A percentile compares a stretch with the other conserved stretches of the same genome.
These are phyloP conservation scores for Matsumurasca onukii DNA, from an alignment of 1,140 invertebrate genomes.

Conservation along the genomic window DNA sequence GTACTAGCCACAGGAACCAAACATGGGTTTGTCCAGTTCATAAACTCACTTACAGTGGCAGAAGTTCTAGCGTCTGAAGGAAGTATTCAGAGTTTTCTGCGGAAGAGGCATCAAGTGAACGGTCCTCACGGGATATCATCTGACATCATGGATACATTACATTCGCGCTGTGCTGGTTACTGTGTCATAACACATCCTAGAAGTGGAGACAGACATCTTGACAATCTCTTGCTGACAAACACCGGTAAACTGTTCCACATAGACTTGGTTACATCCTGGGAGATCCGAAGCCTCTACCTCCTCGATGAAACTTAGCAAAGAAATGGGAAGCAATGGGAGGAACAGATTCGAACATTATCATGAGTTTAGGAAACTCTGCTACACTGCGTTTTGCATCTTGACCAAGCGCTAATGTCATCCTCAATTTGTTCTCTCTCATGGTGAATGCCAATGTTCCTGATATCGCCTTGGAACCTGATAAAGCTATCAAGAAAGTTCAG, in stretches of 20 bases:
- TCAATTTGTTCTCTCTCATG: constrained; percentile 98
- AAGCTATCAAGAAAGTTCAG: constrained; percentile 98
- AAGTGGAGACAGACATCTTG: constrained; percentile 96
- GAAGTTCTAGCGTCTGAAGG: constrained; percentile 87
- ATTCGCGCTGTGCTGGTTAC: constrained; percentile 97
- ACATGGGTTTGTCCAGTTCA: constrained; percentile 95
- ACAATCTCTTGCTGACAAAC: constrained; percentile 91
- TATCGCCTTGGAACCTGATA: constrained; percentile 97
- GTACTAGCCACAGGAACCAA: constrained; percentile 92
- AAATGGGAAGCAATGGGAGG: constrained; percentile 99
- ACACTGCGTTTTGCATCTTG: constrained; percentile 94
- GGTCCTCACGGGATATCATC: constrained; percentile 87
- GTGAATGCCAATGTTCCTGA: constrained; percentile 98
- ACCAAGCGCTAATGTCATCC: constrained; percentile 95
- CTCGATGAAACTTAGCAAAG: constrained; percentile 97
- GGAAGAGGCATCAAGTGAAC: constrained; percentile 84
- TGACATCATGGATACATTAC: constrained; percentile 97
- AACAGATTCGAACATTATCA: constrained; percentile 91
- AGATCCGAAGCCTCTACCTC: constrained; percentile 97
- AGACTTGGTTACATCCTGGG: constrained; percentile 98
- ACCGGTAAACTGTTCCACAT: constrained; percentile 96
- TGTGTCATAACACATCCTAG: constrained; percentile 98
- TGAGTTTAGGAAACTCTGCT: constrained; percentile 92
- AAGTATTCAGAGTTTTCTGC: constrained; percentile 87
- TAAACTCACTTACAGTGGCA: constrained; percentile 92